phyloP scores from a whole-genome alignment of 2,888 invertebrate species.

The Stramonita haemastoma region DNA sequence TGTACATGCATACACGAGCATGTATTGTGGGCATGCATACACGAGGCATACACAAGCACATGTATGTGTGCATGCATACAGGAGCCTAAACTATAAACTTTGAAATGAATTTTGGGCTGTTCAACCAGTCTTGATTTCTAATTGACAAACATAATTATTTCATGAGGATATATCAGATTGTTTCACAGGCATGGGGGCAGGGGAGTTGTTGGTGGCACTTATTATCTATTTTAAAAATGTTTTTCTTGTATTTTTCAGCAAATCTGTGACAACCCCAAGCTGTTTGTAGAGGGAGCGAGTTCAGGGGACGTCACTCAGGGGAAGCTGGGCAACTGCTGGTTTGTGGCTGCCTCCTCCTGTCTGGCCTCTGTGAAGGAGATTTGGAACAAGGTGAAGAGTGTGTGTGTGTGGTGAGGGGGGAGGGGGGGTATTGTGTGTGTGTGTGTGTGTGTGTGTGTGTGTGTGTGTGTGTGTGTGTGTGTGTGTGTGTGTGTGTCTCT shows the following conservation, averaged over 20 bases:
- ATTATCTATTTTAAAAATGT: background rate
- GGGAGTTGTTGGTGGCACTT: too few relatives aligned
- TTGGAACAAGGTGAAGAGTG: slow-evolving; percentile 79
- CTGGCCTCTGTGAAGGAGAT: slow-evolving; percentile 81
- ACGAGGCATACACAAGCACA: background rate
- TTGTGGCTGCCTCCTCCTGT: slow-evolving; percentile 82
- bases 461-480: background rate
- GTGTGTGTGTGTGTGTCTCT: background rate
- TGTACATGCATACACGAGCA: too few relatives aligned
- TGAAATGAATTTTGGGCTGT: too few relatives aligned
- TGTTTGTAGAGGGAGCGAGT: slow-evolving; percentile 80
- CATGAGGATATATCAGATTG: background rate
- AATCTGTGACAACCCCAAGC: slow-evolving; percentile 78
- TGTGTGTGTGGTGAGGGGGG: too few relatives aligned
- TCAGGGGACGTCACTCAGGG: slow-evolving; percentile 80
- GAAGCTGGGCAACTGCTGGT: slow-evolving; percentile 82
- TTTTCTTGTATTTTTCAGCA: slow-evolving; percentile 60
- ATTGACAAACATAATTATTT: too few relatives aligned
- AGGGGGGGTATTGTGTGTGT: background rate
- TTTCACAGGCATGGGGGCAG: background rate
- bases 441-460: background rate
- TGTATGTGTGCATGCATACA: background rate
- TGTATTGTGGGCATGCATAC: too few relatives aligned
- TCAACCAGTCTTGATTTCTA: too few relatives aligned
- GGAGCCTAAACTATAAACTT: too few relatives aligned